A percentile compares a stretch with the other conserved stretches of the same genome.
phyloP scores from a whole-genome alignment of 2,113 vertebrate genomes.

The Phalacrocorax brasilianus region DNA sequence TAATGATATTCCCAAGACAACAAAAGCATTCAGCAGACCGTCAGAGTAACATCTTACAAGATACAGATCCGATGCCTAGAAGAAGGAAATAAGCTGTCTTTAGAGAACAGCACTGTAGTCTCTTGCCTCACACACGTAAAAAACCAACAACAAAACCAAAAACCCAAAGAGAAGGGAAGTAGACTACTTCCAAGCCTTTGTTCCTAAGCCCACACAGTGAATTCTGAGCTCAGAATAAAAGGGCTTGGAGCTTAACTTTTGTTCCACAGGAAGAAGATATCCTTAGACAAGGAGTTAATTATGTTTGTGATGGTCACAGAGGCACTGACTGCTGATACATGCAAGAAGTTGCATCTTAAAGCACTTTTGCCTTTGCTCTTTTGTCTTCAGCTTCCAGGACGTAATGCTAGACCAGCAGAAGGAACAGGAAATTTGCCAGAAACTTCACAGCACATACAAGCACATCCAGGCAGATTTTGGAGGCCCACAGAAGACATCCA shows the following conservation, averaged over 20 bases:
- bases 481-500: background rate
- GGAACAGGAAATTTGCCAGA: background rate
- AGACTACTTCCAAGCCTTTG: background rate
- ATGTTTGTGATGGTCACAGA: background rate
- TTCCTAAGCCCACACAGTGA: background rate
- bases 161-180: background rate
- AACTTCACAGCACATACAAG: background rate
- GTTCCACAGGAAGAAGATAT: background rate
- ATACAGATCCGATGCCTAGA: background rate
- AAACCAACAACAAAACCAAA: background rate
- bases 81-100: background rate
- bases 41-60: background rate
- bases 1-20: background rate
- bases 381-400: background rate
- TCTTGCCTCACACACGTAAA: background rate
- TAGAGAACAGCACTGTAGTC: background rate
- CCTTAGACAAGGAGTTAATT: background rate
- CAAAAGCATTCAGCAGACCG: background rate
- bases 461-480: background rate
- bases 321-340: background rate
- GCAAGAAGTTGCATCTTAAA: background rate
- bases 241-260: background rate
- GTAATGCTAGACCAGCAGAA: background rate
- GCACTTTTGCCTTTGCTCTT: background rate
- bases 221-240: background rate